phyloP scores from a whole-genome alignment of 2,888 invertebrate species.

The Diplolepis rosae region DNA sequence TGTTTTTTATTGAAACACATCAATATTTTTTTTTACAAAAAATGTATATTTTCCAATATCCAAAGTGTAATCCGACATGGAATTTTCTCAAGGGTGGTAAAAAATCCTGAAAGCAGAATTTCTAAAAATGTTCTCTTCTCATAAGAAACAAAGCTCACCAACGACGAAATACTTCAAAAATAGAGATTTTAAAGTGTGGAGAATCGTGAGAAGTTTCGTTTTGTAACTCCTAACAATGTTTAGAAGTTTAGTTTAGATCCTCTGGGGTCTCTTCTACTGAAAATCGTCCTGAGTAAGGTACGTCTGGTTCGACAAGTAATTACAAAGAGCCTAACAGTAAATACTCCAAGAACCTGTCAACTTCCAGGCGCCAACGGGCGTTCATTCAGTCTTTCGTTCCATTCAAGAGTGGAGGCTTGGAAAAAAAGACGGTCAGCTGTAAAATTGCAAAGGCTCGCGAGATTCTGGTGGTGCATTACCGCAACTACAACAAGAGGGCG shows the following conservation, averaged over 20 bases:
- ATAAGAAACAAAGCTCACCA: not conserved
- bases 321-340: constrained; percentile 20
- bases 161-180: not conserved
- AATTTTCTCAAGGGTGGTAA: too few species aligned
- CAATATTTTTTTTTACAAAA: too few species aligned
- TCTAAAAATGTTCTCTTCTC: not conserved
- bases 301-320: constrained; percentile 14
- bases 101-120: too few species aligned
- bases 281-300: not conserved
- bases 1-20: too few species aligned
- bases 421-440: constrained; percentile 18
- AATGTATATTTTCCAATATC: too few species aligned
- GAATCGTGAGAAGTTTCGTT: not conserved
- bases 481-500: not conserved
- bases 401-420: not conserved
- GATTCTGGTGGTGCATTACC: not conserved
- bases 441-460: not conserved
- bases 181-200: not conserved
- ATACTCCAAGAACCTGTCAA: constrained; percentile 17
- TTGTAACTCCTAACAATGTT: not conserved
- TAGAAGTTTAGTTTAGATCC: not conserved
- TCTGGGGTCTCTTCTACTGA: not conserved
- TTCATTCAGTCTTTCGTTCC: constrained; percentile 17
- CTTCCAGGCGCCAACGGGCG: not conserved
- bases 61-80: too few species aligned